Evolutionary conservation across 1,140 invertebrate genomes (phyloP).

Genomic region (Pomacea maculata): DNA sequence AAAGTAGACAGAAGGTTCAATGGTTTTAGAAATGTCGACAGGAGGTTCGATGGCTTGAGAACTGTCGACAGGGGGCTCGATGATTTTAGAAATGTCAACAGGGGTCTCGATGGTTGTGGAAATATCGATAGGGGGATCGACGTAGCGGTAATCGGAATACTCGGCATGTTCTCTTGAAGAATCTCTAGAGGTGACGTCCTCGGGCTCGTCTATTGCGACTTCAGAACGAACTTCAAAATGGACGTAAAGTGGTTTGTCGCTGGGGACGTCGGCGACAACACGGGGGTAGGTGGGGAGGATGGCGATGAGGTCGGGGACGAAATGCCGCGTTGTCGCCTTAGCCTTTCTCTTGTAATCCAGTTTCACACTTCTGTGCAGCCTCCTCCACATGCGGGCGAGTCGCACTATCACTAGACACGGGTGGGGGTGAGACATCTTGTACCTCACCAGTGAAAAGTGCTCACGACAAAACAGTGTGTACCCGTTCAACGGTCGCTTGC

Average conservation of each 20-base stretch:
- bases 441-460: neutral
- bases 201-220: too few species aligned
- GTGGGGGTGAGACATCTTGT: neutral
- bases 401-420: neutral
- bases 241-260: too few species aligned
- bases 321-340: neutral
- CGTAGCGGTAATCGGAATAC: neutral
- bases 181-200: too few species aligned
- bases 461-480: constrained; percentile 10
- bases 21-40: neutral
- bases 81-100: neutral
- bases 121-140: neutral
- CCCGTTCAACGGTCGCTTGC: neutral
- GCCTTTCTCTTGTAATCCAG: neutral
- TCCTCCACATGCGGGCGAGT: constrained; percentile 1
- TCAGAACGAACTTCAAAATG: too few species aligned
- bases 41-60: too few species aligned
- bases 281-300: too few species aligned
- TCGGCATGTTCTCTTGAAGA: neutral
- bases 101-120: neutral
- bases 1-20: neutral
- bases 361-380: neutral
- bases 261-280: too few species aligned
- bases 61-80: neutral
- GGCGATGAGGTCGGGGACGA: too few species aligned